Percentiles rank a stretch among this genome's conserved stretches.
These are phyloP conservation scores for Blastomussa wellsi DNA, from an alignment of 92 coral and sea anemone species.

Conservation along the genomic window DNA sequence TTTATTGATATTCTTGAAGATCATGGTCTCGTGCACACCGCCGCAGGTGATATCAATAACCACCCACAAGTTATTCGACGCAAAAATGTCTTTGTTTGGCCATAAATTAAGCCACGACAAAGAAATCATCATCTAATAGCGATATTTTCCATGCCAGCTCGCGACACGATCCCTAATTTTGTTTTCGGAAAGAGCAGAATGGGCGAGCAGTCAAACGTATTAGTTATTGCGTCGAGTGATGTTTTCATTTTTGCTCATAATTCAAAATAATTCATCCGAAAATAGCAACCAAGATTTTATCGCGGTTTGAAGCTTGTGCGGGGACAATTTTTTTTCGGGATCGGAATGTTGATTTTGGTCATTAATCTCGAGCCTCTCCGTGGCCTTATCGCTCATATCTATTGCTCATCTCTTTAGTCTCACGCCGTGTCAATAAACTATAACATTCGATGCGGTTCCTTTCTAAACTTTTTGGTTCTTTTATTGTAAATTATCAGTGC, in stretches of 20 bases:
- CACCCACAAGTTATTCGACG: slow-evolving; percentile 4
- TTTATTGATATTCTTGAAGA: slow-evolving; percentile 16
- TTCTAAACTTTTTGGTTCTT: slow-evolving; percentile 12
- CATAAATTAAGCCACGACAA: slow-evolving; percentile 35
- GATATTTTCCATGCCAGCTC: slow-evolving; percentile 33
- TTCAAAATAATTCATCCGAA: background rate
- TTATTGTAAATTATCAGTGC: background rate
- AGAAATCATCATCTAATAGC: slow-evolving; percentile 37
- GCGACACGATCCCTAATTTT: slow-evolving; percentile 14
- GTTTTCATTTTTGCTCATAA: slow-evolving; percentile 12
- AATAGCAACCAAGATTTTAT: slow-evolving; percentile 30
- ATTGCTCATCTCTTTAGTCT: slow-evolving; percentile 18
- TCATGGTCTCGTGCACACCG: background rate
- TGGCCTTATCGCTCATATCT: slow-evolving; percentile 23
- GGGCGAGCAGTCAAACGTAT: background rate
- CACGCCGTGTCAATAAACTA: slow-evolving; percentile 27
- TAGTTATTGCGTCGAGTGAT: background rate
- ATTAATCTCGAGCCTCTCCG: slow-evolving; percentile 18
- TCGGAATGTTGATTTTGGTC: slow-evolving; percentile 27
- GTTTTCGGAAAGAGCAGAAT: slow-evolving; percentile 13
- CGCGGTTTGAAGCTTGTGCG: slow-evolving; percentile 15
- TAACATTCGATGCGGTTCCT: slow-evolving; percentile 20
- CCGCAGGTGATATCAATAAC: slow-evolving; percentile 28
- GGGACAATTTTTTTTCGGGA: background rate
- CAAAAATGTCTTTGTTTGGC: slow-evolving; percentile 30